Evolutionary conservation across 2,888 invertebrate genomes (phyloP).

Genomic region (Holacanthella duospinosa): DNA sequence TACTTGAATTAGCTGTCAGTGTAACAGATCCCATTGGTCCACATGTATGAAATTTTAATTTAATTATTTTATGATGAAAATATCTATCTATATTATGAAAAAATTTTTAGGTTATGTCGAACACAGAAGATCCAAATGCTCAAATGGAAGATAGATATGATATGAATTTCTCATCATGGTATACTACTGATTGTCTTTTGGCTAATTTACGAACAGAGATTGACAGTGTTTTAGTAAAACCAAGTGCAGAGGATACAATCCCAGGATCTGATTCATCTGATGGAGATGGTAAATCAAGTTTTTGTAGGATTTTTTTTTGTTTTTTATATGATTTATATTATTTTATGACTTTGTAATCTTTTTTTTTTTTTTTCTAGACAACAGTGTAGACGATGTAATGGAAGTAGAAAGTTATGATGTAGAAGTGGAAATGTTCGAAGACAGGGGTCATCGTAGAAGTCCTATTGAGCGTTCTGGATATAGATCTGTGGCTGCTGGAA

Average conservation of each 20-base stretch:
- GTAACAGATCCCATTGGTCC: conserved; percentile 39
- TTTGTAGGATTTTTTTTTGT: background rate
- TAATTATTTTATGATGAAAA: background rate
- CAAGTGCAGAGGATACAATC: background rate
- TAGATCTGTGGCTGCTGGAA: background rate
- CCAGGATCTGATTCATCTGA: conserved; percentile 50
- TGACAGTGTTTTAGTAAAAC: conserved; percentile 42
- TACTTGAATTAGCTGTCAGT: conserved; percentile 71
- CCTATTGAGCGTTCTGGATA: too few species aligned
- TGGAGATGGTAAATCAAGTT: conserved; percentile 44
- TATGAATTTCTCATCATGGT: conserved; percentile 55
- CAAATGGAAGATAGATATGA: conserved; percentile 43
- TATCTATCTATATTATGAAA: background rate
- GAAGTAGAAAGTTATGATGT: conserved; percentile 56
- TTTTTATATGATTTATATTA: too few species aligned
- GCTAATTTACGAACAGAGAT: conserved; percentile 64
- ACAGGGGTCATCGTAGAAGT: too few species aligned
- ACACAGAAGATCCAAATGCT: background rate
- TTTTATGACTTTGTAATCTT: too few species aligned
- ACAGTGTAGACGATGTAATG: conserved; percentile 43
- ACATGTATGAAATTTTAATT: conserved; percentile 13
- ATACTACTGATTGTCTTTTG: conserved; percentile 59
- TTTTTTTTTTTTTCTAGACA: conserved; percentile 17
- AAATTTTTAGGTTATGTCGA: conserved; percentile 1
- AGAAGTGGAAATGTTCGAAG: conserved; percentile 48